These are phyloP conservation scores for Tetranychus cinnabarinus DNA, from an alignment of 1,140 invertebrate species.

Conservation along the genomic window DNA sequence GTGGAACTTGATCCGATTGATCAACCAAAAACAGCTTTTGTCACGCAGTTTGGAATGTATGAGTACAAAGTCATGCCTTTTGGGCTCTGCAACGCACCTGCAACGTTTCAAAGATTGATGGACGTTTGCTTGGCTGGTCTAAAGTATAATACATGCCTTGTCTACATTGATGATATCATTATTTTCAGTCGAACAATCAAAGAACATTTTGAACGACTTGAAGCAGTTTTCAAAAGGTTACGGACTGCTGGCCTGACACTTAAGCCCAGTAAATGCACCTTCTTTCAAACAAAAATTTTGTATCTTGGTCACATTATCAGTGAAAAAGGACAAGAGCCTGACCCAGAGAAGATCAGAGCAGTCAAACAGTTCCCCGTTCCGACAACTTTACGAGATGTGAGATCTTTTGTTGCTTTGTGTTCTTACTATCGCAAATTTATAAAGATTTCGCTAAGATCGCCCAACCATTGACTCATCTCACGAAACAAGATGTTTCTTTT, in stretches of 20 bases:
- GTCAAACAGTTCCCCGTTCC: background rate
- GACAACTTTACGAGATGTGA: background rate
- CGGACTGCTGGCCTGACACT: conserved; percentile 10
- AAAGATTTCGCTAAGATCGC: background rate
- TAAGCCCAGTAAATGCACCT: conserved; percentile 14
- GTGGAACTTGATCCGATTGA: conserved; percentile 16
- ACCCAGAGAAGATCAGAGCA: background rate
- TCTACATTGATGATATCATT: conserved; percentile 16
- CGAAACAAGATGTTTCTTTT: too few relatives aligned
- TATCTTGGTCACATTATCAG: conserved; percentile 14
- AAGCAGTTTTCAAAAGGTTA: conserved; percentile 13
- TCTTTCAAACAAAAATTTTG: conserved; percentile 1
- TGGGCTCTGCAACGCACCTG: conserved; percentile 11
- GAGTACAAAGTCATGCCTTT: conserved; percentile 13
- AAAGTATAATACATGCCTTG: conserved; percentile 3
- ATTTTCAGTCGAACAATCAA: conserved; percentile 11
- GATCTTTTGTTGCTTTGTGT: background rate
- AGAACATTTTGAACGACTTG: conserved; percentile 12
- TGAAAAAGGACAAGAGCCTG: background rate
- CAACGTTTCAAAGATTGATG: conserved; percentile 14
- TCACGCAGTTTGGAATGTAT: conserved; percentile 3
- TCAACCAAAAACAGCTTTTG: conserved; percentile 4
- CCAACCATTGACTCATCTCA: background rate
- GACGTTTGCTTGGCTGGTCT: conserved; percentile 6
- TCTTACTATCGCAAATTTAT: background rate